Evolutionary conservation across 2,797 vertebrate species (phyloP).

Genomic region (Lemur catta): DNA sequence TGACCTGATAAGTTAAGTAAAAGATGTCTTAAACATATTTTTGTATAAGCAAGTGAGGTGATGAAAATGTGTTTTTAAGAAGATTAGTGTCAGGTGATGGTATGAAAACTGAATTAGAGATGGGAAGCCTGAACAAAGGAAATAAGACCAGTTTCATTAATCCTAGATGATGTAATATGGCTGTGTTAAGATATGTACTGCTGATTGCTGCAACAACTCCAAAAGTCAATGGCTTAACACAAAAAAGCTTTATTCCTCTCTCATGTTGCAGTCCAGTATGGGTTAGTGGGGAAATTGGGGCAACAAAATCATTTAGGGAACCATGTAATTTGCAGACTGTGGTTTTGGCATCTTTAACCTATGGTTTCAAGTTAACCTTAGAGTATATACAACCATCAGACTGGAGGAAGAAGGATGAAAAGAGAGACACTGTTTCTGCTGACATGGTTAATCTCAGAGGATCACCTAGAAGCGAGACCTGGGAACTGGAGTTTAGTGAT

Average conservation of each 20-base stretch:
- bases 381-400: neutral
- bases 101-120: neutral
- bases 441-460: neutral
- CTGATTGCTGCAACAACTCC: neutral
- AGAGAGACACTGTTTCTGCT: neutral
- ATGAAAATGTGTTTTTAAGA: neutral
- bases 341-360: neutral
- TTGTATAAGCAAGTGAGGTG: neutral
- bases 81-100: neutral
- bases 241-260: neutral
- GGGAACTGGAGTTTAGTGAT: neutral
- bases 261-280: neutral
- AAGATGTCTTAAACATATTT: neutral
- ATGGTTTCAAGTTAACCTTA: neutral
- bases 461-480: neutral
- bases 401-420: neutral
- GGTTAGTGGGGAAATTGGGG: neutral
- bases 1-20: neutral
- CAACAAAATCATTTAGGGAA: neutral
- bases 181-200: neutral
- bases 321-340: neutral
- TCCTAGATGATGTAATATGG: neutral
- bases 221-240: neutral
- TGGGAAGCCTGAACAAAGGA: neutral
- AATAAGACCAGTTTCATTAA: neutral